phyloP scores from a whole-genome alignment of 2,113 vertebrate genomes.

The Halcyon senegalensis region DNA sequence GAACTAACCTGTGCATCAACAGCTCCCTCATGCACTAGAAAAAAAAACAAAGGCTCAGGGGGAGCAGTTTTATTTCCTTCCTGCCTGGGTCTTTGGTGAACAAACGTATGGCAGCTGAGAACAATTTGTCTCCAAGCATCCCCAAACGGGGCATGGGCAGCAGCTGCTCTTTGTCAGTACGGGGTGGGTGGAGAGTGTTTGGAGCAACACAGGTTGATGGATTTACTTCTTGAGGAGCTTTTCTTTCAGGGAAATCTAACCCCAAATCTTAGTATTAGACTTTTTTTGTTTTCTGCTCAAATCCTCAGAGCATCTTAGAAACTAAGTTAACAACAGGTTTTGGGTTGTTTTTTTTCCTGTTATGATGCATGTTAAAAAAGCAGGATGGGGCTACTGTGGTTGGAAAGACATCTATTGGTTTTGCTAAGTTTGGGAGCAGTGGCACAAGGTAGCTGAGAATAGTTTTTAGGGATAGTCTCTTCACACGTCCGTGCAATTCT shows the following conservation, averaged over 20 bases:
- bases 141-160: neutral
- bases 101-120: neutral
- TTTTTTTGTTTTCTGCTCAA: neutral
- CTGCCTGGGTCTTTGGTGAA: neutral
- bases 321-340: neutral
- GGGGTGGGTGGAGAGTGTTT: too few species aligned
- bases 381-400: neutral
- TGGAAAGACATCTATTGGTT: neutral
- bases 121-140: neutral
- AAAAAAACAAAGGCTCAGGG: fast-evolving
- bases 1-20: neutral
- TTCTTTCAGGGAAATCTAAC: neutral
- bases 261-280: neutral
- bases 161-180: too few species aligned
- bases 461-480: neutral
- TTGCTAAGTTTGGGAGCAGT: neutral
- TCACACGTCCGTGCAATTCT: too few species aligned
- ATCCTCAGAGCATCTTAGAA: neutral
- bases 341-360: neutral
- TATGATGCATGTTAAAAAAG: neutral
- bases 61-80: neutral
- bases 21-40: neutral
- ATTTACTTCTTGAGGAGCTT: neutral
- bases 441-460: neutral
- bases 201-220: fast-evolving